Percentiles rank a stretch among this genome's conserved stretches.
Conservation (phyloP, 1,140 invertebrate genomes). For the Periplaneta americana region DNA sequence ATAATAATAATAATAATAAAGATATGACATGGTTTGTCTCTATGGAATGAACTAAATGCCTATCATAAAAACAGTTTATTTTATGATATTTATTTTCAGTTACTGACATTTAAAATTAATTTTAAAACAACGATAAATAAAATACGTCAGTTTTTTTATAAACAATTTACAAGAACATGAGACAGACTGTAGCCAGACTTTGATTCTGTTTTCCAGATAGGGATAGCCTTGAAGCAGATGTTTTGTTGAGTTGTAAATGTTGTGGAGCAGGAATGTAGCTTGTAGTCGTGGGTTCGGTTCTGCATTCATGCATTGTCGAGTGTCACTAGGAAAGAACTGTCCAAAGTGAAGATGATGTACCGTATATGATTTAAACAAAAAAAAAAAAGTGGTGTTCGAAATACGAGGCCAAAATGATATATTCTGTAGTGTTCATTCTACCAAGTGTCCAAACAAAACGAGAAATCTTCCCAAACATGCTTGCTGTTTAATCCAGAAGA, state of each 20-base stretch:
- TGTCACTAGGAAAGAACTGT: not conserved
- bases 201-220: not conserved
- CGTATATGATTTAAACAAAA: not conserved
- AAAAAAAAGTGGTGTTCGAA: not conserved
- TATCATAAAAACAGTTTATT: no score
- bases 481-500: not conserved
- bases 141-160: no score
- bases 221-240: not conserved
- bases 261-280: not conserved
- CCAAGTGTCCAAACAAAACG: not conserved
- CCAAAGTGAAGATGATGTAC: no score
- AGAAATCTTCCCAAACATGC: not conserved
- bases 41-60: no score
- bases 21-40: no score
- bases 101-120: no score
- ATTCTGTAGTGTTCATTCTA: not conserved
- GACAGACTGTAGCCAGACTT: no score
- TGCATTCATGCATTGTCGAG: not conserved
- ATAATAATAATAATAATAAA: no score
- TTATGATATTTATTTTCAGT: no score
- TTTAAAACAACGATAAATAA: no score
- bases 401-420: not conserved
- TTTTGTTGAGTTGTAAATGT: not conserved
- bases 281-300: not conserved
- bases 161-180: no score